Percentiles rank a stretch among this genome's conserved stretches.
phyloP scores from a whole-genome alignment of 2,888 invertebrate species.

The Campopleginae sp. region DNA sequence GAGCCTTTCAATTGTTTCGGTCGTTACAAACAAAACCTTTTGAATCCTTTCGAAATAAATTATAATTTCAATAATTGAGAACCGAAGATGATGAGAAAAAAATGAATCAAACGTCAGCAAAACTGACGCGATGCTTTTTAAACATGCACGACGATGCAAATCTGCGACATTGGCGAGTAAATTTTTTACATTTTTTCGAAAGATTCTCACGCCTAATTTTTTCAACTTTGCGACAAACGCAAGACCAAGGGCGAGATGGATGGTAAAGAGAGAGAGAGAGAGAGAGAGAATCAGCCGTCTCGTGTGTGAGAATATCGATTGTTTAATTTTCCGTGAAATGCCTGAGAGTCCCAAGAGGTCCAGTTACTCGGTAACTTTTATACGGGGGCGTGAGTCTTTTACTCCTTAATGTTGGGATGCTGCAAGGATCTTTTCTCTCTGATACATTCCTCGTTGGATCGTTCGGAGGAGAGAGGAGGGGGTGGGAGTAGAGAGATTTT shows the following conservation, averaged over 20 bases:
- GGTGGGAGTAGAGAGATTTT: slow-evolving; percentile 52
- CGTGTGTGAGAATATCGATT: slow-evolving; percentile 65
- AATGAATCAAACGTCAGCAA: background rate
- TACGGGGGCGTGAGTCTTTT: slow-evolving; percentile 34
- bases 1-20: background rate
- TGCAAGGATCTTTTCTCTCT: slow-evolving; percentile 44
- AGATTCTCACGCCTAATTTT: slow-evolving; percentile 27
- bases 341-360: slow-evolving; percentile 64
- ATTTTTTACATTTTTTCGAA: slow-evolving; percentile 33
- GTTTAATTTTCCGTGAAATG: slow-evolving; percentile 70
- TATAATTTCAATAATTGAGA: background rate
- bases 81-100: background rate
- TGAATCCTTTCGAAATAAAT: background rate
- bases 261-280: background rate
- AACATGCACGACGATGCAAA: background rate
- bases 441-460: slow-evolving; percentile 25
- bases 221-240: slow-evolving; percentile 8
- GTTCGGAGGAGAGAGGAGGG: slow-evolving; percentile 8
- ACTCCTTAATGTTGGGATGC: slow-evolving; percentile 33
- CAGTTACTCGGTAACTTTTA: slow-evolving; percentile 65
- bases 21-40: background rate
- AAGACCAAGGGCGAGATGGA: slow-evolving; percentile 5
- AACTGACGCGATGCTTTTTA: background rate
- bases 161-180: background rate
- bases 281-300: slow-evolving; percentile 41